Percentiles rank a stretch among this genome's conserved stretches.
phyloP scores from a whole-genome alignment of 2,797 vertebrate species.

The Tamandua tetradactyla region DNA sequence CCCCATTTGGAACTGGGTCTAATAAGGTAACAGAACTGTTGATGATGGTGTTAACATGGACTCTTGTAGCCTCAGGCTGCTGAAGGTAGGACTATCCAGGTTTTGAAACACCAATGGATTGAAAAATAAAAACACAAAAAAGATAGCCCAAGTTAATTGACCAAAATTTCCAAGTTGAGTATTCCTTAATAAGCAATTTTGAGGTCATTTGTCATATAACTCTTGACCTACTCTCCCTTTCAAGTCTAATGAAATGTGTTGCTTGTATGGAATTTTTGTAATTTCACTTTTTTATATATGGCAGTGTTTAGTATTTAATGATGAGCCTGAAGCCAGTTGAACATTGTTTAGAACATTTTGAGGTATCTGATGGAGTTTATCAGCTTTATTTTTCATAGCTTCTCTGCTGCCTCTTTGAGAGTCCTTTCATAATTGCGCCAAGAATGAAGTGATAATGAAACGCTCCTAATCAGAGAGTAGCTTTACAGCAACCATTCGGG shows the following conservation, averaged over 20 bases:
- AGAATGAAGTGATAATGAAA: conserved; percentile 46
- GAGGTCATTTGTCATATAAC: neutral
- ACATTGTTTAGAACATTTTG: conserved; percentile 50
- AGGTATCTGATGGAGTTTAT: conserved; percentile 57
- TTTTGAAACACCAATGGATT: neutral
- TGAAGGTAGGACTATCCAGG: neutral
- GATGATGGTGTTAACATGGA: neutral
- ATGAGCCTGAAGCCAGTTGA: neutral
- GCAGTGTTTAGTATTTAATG: conserved; percentile 24
- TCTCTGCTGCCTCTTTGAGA: neutral
- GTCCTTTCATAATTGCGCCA: conserved; percentile 28
- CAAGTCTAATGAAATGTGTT: conserved; percentile 22
- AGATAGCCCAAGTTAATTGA: neutral
- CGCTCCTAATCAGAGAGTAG: conserved; percentile 42
- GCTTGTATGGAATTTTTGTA: conserved; percentile 32
- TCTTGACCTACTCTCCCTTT: conserved; percentile 4
- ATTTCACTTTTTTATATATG: conserved; percentile 21
- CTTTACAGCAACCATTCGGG: neutral
- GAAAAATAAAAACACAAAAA: neutral
- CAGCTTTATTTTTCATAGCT: conserved; percentile 20
- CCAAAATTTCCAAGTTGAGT: neutral
- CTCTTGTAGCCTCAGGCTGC: neutral
- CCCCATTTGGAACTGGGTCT: neutral
- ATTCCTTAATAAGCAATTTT: conserved; percentile 22
- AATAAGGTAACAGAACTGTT: neutral